These are phyloP conservation scores for Clanis bilineata DNA, from an alignment of 2,888 invertebrate genomes.

Conservation along the genomic window DNA sequence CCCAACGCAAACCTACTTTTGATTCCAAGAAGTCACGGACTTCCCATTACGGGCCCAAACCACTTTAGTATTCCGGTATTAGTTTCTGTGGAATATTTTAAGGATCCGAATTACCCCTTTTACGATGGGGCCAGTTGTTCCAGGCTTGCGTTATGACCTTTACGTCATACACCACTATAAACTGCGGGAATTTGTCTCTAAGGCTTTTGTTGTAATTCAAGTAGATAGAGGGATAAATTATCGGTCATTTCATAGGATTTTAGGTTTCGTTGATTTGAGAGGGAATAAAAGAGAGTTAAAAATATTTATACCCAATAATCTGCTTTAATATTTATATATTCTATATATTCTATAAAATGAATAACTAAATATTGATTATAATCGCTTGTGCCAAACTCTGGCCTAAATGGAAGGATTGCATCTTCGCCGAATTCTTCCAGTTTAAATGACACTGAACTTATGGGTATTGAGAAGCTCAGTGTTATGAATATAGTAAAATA, in stretches of 20 bases:
- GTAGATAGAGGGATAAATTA: not conserved
- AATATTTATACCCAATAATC: too few species aligned
- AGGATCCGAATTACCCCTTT: conserved; percentile 5
- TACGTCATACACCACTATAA: conserved; percentile 8
- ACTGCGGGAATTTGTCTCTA: not conserved
- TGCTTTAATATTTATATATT: too few species aligned
- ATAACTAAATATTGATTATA: too few species aligned
- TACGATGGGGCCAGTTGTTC: conserved; percentile 13
- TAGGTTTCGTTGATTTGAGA: too few species aligned
- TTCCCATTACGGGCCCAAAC: conserved; percentile 2
- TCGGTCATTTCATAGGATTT: not conserved
- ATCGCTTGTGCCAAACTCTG: too few species aligned
- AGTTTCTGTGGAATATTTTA: conserved; percentile 13
- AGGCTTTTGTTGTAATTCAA: not conserved
- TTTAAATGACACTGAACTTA: too few species aligned
- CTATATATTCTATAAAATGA: too few species aligned
- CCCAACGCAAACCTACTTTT: not conserved
- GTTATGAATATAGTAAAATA: too few species aligned
- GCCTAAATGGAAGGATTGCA: too few species aligned
- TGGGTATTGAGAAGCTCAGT: too few species aligned
- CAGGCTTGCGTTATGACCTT: not conserved
- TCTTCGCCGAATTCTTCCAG: too few species aligned
- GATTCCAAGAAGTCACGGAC: conserved; percentile 10
- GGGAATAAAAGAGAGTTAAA: too few species aligned
- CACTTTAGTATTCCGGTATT: conserved; percentile 11